Percentiles rank a stretch among this genome's conserved stretches.
Conservation (phyloP, 1,140 invertebrate species). For the Pinna nobilis region DNA sequence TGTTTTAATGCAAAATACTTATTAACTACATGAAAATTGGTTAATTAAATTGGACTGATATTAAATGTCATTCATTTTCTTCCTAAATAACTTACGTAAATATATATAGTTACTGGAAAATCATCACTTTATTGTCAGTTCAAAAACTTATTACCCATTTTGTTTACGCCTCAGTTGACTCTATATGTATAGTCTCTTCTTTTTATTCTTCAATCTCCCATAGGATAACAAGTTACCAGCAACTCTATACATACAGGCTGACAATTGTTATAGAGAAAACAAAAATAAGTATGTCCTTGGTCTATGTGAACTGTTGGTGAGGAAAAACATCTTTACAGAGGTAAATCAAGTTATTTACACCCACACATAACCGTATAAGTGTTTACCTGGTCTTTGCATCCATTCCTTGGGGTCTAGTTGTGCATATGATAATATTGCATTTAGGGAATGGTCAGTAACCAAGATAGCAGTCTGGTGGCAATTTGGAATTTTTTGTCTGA, state of each 20-base stretch:
- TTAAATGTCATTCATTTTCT: background rate
- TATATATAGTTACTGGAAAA: background rate
- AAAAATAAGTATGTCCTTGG: conserved; percentile 41
- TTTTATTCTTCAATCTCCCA: conserved; percentile 4
- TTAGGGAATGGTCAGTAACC: too few relatives aligned
- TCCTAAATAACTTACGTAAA: background rate
- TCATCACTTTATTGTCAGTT: too few relatives aligned
- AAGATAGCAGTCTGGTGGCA: too few relatives aligned
- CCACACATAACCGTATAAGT: too few relatives aligned
- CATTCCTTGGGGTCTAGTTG: too few relatives aligned
- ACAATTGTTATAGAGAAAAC: conserved; percentile 46
- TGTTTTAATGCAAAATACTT: too few relatives aligned
- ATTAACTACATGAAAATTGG: background rate
- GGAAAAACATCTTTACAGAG: conserved; percentile 36
- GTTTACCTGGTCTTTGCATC: too few relatives aligned
- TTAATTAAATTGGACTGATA: background rate
- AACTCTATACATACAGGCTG: conserved; percentile 40
- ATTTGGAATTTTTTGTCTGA: too few relatives aligned
- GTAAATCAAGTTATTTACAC: too few relatives aligned
- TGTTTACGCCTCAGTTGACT: background rate
- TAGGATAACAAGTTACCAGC: conserved; percentile 24
- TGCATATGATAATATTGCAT: too few relatives aligned
- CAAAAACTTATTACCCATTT: too few relatives aligned
- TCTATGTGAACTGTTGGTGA: conserved; percentile 32
- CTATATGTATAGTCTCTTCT: background rate